Evolutionary conservation across 2,797 vertebrate genomes (phyloP).

Genomic region (Coreius guichenoti): DNA sequence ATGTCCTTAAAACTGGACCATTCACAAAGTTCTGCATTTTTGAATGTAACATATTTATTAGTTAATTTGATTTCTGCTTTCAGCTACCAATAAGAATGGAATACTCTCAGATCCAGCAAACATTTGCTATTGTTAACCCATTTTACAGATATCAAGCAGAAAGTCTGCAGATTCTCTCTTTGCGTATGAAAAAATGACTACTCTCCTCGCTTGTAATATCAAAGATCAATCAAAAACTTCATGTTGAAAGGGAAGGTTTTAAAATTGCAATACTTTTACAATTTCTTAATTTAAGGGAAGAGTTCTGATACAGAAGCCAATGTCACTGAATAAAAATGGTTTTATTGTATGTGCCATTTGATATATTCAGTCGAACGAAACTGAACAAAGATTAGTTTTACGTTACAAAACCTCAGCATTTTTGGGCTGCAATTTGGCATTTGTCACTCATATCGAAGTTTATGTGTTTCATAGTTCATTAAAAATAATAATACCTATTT

Average conservation of each 20-base stretch:
- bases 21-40: neutral
- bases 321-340: neutral
- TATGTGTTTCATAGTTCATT: neutral
- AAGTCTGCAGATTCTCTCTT: neutral
- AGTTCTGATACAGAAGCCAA: conserved; percentile 59
- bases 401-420: neutral
- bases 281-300: conserved; percentile 19
- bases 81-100: neutral
- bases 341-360: conserved; percentile 58
- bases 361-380: conserved; percentile 54
- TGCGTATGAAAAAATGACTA: conserved; percentile 1
- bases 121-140: neutral
- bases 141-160: neutral
- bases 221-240: neutral
- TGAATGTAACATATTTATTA: neutral
- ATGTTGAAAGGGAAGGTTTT: conserved; percentile 56
- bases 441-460: neutral
- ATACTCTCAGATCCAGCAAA: neutral
- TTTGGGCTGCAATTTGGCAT: neutral
- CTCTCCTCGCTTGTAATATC: neutral
- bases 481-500: neutral
- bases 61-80: neutral
- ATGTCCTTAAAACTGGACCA: neutral
- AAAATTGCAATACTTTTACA: conserved; percentile 27
- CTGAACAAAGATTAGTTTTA: neutral